Base-by-base conservation (phyloP, 2,113 vertebrate species). In the Lycocorax pyrrhopterus region DNA sequence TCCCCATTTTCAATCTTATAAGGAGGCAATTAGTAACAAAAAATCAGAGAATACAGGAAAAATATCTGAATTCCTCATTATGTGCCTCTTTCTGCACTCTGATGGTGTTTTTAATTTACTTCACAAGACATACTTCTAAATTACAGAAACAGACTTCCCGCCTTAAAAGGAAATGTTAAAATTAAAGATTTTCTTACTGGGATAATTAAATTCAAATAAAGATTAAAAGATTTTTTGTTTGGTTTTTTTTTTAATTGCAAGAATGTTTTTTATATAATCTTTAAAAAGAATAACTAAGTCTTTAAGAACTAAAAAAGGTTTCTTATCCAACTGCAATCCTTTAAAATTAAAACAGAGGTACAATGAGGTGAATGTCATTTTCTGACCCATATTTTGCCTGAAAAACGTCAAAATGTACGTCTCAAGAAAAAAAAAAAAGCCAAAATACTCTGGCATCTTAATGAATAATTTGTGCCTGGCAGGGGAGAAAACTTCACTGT, bases 121-220 rank as follows among this genome's bases (percentile, higher is more conserved):
- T 59, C 53, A 56, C 6, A 59, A 64, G 32, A 37, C 12, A 66
- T 17, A 73, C 15, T 89, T 86, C 43, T 59, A 62, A 79, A 89
- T 90, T 73, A 86, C 17, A 76, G 60, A 90, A 76, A 47, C 26
- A 87, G 46, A 35, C 14, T 73, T 62, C 30, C 30, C 80, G 29
- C 68, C 77, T 46, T 69, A 87, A 95, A 90, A 87, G 44, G 20
- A 88, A 69, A 84, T 82, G n/a, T 71, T 91, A 68, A 94, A 94
- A 96, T 87, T 43, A 89, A 93, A 84, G 23, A 19, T 90, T 92
- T 82, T 75, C 56, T 87, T 84, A 47, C 30, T 79, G 62, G 33
- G 55, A 66, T 89, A 56, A 89, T 95, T 89, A 84, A 91, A 74
- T 72, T 72, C 52, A 75, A 58, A 44, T 60, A 83, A 80, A 84